These are phyloP conservation scores for Nylanderia fulva DNA, from an alignment of 1,140 invertebrate genomes.

Conservation along the genomic window DNA sequence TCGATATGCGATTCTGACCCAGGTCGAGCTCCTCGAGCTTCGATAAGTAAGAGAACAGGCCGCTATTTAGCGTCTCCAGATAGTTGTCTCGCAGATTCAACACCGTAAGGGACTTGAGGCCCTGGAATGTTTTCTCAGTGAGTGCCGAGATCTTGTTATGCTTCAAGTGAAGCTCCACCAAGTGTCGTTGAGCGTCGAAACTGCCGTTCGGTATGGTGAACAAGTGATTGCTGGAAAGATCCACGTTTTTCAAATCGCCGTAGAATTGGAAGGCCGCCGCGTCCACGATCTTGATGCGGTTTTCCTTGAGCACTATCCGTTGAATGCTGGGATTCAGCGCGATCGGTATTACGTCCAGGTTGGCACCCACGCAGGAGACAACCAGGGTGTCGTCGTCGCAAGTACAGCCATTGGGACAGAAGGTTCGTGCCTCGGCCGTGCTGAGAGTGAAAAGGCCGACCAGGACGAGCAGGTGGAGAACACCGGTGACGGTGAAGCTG, in stretches of 20 bases:
- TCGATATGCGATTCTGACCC: constrained; percentile 93
- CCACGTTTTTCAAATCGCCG: constrained; percentile 92
- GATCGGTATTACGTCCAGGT: constrained; percentile 95
- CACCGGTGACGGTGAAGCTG: constrained; percentile 13
- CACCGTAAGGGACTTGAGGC: constrained; percentile 91
- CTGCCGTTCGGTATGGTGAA: constrained; percentile 92
- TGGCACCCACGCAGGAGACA: constrained; percentile 94
- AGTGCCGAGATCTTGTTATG: constrained; percentile 94
- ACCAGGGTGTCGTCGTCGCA: constrained; percentile 95
- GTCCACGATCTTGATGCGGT: constrained; percentile 94
- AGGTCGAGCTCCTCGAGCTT: constrained; percentile 95
- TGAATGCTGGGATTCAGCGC: constrained; percentile 96
- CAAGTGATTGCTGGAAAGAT: constrained; percentile 94
- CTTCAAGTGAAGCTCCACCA: constrained; percentile 93
- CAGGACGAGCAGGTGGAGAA: constrained; percentile 77
- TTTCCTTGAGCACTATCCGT: constrained; percentile 93
- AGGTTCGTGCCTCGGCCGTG: constrained; percentile 78
- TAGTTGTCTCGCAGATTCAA: constrained; percentile 94
- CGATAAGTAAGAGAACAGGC: constrained; percentile 91
- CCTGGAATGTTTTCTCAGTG: constrained; percentile 92
- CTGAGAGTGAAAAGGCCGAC: constrained; percentile 77
- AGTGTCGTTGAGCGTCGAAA: constrained; percentile 92
- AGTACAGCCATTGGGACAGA: constrained; percentile 92
- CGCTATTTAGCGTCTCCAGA: constrained; percentile 91
- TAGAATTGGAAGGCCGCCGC: constrained; percentile 94